A percentile compares a stretch with the other conserved stretches of the same genome.
These are phyloP conservation scores for Poecilia gillii DNA, from an alignment of 2,797 vertebrate species.

Conservation along the genomic window DNA sequence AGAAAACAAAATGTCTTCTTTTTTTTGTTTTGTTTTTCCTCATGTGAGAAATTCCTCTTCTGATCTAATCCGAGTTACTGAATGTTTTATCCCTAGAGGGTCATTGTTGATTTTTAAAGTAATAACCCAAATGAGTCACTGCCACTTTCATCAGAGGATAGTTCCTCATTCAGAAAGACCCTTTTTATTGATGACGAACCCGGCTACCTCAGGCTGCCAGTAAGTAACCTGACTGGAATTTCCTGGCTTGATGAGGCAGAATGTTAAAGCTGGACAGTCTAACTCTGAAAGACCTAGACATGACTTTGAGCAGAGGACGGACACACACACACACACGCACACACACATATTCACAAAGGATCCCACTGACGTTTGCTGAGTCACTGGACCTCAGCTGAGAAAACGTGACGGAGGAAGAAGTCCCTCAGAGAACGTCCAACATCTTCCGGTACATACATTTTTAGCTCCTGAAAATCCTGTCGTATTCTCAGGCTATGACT, in stretches of 20 bases:
- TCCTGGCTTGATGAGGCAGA: conserved; percentile 65
- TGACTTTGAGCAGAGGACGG: conserved; percentile 78
- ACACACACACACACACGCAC: conserved; percentile 22
- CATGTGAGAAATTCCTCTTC: conserved; percentile 29
- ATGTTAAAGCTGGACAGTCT: conserved; percentile 43
- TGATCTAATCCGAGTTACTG: conserved; percentile 7
- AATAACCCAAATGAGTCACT: conserved; percentile 31
- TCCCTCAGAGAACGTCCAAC: conserved; percentile 24
- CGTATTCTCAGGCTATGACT: background rate
- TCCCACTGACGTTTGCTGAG: conserved; percentile 73
- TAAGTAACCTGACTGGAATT: conserved; percentile 62
- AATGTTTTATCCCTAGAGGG: conserved; percentile 1
- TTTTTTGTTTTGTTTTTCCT: conserved; percentile 9
- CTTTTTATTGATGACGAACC: conserved; percentile 25
- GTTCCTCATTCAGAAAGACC: conserved; percentile 70
- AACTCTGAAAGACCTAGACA: conserved; percentile 70
- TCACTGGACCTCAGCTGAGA: conserved; percentile 66
- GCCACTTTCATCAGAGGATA: conserved; percentile 18
- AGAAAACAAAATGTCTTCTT: conserved; percentile 3
- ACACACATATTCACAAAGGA: conserved; percentile 31
- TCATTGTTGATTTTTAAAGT: conserved; percentile 13
- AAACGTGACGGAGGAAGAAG: conserved; percentile 33
- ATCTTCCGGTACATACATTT: conserved; percentile 17
- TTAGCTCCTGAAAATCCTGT: background rate
- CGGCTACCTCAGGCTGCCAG: conserved; percentile 31